Conservation (phyloP, 1,140 invertebrate species). For the Pomacea maculata region DNA sequence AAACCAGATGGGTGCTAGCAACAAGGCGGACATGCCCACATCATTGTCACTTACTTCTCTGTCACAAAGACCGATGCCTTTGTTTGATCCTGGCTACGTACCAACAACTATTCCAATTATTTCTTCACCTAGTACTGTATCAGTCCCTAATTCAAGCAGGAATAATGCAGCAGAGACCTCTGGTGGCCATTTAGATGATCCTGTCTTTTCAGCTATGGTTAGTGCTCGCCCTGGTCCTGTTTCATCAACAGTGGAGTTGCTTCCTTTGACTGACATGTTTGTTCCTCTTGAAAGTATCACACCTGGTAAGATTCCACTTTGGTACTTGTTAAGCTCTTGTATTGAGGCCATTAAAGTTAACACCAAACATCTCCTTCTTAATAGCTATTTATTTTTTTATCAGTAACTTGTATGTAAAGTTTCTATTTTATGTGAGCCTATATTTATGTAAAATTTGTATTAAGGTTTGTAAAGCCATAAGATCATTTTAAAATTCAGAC, state of each 20-base stretch:
- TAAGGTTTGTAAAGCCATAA: no score
- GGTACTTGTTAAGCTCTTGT: no score
- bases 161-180: slow-evolving; percentile 11
- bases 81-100: neutral
- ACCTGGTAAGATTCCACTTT: slow-evolving; percentile 69
- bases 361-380: no score
- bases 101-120: neutral
- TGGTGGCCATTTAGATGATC: slow-evolving; percentile 6
- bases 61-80: neutral
- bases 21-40: slow-evolving; percentile 15
- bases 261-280: slow-evolving; percentile 75
- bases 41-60: slow-evolving; percentile 3
- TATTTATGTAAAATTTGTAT: no score
- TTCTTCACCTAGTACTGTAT: neutral
- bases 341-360: no score
- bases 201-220: slow-evolving; percentile 33
- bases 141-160: neutral
- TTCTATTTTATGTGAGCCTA: no score
- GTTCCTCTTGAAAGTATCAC: slow-evolving; percentile 80
- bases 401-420: no score
- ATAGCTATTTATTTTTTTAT: no score
- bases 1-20: slow-evolving; percentile 71
- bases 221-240: slow-evolving; percentile 40
- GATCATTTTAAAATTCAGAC: no score
- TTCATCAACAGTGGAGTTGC: slow-evolving; percentile 37